Base-by-base conservation (phyloP, 2,888 invertebrate species). In the Tuta absoluta region DNA sequence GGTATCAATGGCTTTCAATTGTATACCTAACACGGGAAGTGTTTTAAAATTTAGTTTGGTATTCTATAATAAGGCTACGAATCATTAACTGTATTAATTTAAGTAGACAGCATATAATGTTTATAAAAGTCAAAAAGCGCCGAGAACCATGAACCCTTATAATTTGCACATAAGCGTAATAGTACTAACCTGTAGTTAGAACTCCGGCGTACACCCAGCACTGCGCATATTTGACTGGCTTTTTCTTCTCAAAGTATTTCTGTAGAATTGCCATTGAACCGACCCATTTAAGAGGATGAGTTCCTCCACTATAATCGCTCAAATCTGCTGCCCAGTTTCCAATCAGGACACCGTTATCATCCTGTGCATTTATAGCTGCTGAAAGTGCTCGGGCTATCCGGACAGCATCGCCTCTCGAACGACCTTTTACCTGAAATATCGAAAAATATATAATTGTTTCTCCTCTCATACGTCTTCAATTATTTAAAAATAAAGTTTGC, bases 131-230 rank as follows among this genome's bases (percentile, higher is more conserved):
- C n/a, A n/a, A n/a, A n/a, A n/a, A n/a, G n/a, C n/a, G n/a, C n/a
- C n/a, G n/a, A n/a, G n/a, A n/a, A n/a, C n/a, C n/a, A n/a, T n/a
- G n/a, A n/a, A n/a, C n/a, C n/a, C n/a, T n/a, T n/a, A n/a, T n/a
- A n/a, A n/a, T n/a, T n/a, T n/a, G n/a, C n/a, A n/a, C n/a, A n/a
- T n/a, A n/a, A n/a, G n/a, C n/a, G 17, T 12, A 7, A 48, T 7
- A 0, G 12, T 56, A 28, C 11, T 24, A 85, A 96, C 96, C 92
- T 68, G 98, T 96, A 0, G 97, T 95, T 60, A 98, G 86, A 21
- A 98, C 96, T 0, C 98, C 98, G 2, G 98, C 95, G 78, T 98
- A 98, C 4, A 98, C 97, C 98, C 98, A 98, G 79, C 98, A 98
- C 76, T 98, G 98, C 0, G 97, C 98, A 80, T 96, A 99, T 84